Evolutionary conservation across 30 jellyfish, hydroid and myxozoan genomes (phyloP).

Genomic region (Cassiopea xamachana): DNA sequence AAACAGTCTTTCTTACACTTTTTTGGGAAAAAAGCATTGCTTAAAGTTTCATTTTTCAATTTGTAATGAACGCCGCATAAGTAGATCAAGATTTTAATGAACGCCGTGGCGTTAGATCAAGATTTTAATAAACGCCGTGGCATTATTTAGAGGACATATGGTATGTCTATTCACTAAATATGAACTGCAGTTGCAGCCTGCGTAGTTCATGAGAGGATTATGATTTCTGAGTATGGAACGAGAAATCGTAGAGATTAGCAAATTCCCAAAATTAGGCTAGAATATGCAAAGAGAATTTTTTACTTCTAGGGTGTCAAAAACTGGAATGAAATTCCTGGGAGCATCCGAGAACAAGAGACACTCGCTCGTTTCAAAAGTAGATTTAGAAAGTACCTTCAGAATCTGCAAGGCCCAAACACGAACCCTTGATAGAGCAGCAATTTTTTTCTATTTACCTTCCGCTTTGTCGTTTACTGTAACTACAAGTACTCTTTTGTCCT

Average conservation of each 20-base stretch:
- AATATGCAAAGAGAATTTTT: not conserved
- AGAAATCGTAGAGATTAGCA: slow-evolving; percentile 9
- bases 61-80: no score
- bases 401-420: slow-evolving; percentile 6
- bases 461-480: not conserved
- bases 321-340: slow-evolving; percentile 38
- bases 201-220: not conserved
- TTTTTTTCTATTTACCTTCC: not conserved
- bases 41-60: no score
- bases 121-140: no score
- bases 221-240: slow-evolving; percentile 18
- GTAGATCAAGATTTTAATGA: no score
- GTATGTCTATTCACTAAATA: no score
- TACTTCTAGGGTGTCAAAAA: slow-evolving; percentile 41
- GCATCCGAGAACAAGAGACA: slow-evolving; percentile 26
- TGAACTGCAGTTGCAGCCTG: no score
- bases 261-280: slow-evolving; percentile 27
- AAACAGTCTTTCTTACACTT: no score
- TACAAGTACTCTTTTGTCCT: not conserved
- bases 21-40: no score
- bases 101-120: no score
- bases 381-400: slow-evolving; percentile 4
- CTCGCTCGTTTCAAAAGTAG: slow-evolving; percentile 9
- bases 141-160: no score
- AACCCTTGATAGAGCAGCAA: slow-evolving; percentile 31